Evolutionary conservation across 2,797 vertebrate species (phyloP).

Genomic region (Corythornis leucogaster): DNA sequence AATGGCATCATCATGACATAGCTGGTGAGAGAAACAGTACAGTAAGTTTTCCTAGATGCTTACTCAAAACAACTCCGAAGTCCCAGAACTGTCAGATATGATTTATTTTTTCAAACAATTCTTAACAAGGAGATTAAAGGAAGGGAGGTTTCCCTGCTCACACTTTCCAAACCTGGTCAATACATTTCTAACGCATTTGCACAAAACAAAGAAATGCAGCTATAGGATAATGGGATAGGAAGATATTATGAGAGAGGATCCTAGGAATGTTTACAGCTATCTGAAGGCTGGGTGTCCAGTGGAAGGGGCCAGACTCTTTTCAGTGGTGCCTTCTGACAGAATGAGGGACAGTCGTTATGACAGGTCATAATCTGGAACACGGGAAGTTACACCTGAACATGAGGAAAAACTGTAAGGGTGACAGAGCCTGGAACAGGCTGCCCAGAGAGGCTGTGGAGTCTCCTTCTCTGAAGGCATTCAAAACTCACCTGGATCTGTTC

Average conservation of each 20-base stretch:
- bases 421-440: too few relatives aligned
- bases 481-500: too few relatives aligned
- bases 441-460: too few relatives aligned
- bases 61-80: neutral
- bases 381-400: too few relatives aligned
- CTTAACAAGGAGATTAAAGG: neutral
- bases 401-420: too few relatives aligned
- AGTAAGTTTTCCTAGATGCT: neutral
- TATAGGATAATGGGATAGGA: neutral
- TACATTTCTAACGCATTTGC: neutral
- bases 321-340: too few relatives aligned
- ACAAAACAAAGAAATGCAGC: neutral
- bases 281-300: too few relatives aligned
- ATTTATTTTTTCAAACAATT: accelerated
- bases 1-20: slow-evolving; percentile 99
- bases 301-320: too few relatives aligned
- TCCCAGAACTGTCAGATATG: accelerated
- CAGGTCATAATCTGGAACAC: too few relatives aligned
- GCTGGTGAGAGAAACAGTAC: slow-evolving; percentile 72
- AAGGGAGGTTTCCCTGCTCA: neutral
- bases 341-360: too few relatives aligned
- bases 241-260: neutral
- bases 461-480: too few relatives aligned
- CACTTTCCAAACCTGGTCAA: neutral
- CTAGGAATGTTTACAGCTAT: too few relatives aligned